Percentiles rank a stretch among this genome's conserved stretches.
phyloP scores from a whole-genome alignment of 2,797 vertebrate genomes.

The Salmo trutta region DNA sequence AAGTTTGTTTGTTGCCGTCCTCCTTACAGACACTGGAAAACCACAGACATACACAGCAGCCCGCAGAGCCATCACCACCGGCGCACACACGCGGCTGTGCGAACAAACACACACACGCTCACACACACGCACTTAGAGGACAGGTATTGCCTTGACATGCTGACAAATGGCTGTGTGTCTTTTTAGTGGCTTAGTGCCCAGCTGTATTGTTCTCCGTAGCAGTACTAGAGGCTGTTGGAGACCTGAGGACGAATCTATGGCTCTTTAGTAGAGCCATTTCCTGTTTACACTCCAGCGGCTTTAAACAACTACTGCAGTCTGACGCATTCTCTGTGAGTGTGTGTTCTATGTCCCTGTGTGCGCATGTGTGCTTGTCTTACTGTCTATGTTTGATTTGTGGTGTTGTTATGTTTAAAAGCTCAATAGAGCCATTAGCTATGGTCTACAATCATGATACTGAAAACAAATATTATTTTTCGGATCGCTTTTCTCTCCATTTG shows the following conservation, averaged over 20 bases:
- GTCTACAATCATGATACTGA: slow-evolving; percentile 45
- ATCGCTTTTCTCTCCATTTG: background rate
- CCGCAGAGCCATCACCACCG: too few species aligned
- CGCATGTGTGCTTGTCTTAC: background rate
- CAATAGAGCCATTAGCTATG: slow-evolving; percentile 19
- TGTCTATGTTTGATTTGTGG: slow-evolving; percentile 43
- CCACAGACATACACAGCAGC: slow-evolving; percentile 27
- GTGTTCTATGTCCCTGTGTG: background rate
- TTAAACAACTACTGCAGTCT: background rate
- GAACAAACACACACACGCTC: too few species aligned
- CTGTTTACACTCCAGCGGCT: slow-evolving; percentile 16
- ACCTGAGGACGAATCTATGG: background rate
- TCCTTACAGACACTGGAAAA: slow-evolving; percentile 46
- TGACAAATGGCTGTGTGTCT: background rate
- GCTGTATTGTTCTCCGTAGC: background rate
- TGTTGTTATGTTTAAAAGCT: slow-evolving; percentile 38
- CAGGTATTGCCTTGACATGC: background rate
- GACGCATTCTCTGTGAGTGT: slow-evolving; percentile 5
- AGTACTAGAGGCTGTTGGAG: background rate
- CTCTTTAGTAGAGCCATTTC: background rate
- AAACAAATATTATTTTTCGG: slow-evolving; percentile 55
- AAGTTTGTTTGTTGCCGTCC: slow-evolving; percentile 60
- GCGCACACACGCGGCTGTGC: too few species aligned
- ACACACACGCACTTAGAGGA: background rate
- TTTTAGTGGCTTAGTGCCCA: background rate